Conservation (phyloP, 92 coral and sea anemone species). For the Epizoanthus illoricatus region DNA sequence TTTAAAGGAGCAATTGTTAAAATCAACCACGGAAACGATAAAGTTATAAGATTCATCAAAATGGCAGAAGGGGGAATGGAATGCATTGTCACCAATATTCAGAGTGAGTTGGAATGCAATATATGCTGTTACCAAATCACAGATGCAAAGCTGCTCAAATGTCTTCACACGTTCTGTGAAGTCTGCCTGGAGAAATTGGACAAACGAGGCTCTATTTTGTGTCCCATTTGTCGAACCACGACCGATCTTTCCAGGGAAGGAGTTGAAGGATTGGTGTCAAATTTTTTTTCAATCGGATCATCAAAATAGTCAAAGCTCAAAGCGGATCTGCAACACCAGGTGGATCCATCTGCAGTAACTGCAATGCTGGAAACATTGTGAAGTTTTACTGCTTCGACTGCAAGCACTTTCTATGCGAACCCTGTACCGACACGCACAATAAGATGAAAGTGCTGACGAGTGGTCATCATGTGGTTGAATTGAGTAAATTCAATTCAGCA, state of each 20-base stretch:
- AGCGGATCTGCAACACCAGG: background rate
- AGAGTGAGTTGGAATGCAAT: slow-evolving; percentile 12
- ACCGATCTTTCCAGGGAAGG: slow-evolving; percentile 5
- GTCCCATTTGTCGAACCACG: slow-evolving; percentile 7
- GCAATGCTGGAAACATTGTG: slow-evolving; percentile 1
- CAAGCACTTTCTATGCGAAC: slow-evolving; percentile 32
- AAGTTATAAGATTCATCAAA: no score
- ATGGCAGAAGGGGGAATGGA: background rate
- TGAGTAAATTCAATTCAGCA: background rate
- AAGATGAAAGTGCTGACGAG: slow-evolving; percentile 19
- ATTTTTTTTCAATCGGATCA: slow-evolving; percentile 17
- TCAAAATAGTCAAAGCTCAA: slow-evolving; percentile 5
- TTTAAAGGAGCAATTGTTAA: no score
- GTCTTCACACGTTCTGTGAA: slow-evolving; percentile 31
- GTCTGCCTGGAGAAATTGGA: background rate
- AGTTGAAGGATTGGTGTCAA: background rate
- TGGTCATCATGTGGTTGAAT: slow-evolving; percentile 15
- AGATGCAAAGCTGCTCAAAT: slow-evolving; percentile 19
- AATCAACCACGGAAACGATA: no score
- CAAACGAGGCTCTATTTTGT: slow-evolving; percentile 6
- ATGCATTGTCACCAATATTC: background rate
- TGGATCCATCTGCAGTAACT: slow-evolving; percentile 2
- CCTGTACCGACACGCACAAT: slow-evolving; percentile 13
- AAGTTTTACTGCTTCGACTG: slow-evolving; percentile 24
- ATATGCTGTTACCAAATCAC: background rate